Evolutionary conservation across 2,888 invertebrate genomes (phyloP), one percentile per base, ranked within the genome.

Genomic region (Drosophila barbarae): DNA sequence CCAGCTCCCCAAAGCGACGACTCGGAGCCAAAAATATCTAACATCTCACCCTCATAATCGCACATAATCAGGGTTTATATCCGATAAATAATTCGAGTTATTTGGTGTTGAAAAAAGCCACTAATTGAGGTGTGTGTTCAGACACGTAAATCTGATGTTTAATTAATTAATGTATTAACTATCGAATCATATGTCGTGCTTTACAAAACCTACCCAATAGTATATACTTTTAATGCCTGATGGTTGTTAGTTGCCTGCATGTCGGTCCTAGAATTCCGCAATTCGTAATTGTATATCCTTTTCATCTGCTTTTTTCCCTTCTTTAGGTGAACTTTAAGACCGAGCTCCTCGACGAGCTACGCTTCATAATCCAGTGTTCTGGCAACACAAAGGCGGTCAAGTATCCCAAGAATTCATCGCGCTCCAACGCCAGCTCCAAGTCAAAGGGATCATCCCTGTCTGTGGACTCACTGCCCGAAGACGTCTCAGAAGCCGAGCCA

Each of bases 381-480:
- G 93, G 93, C 28, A 93, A 93, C 51, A 92, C 93, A 0, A 95
- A 95, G 84, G 93, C 93, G 0, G 93, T 94, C 0, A 91, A 92
- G 52, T 92, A 92, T 67, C 88, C 88, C 2, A 87, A 88, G 65
- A 82, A 81, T 10, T 85, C 87, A 15, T 76, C 78, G 0, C 69
- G 69, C 12, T 76, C 85, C 0, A 63, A 47, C 12, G 64, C 70
- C 26, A 76, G 74, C 50, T 69, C 76, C 15, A 77, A 76, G 34
- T 86, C 88, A 3, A 87, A 87, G 51, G 70, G 75, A 8, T 74
- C 86, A 0, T 71, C 74, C 0, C 15, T 72, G 8, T 87, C 88
- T 0, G 77, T 86, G 39, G 87, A 87, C 34, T 88, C 88, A 0
- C 53, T 87, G 21, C 83, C 85, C 4, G 80, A 77, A 26, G 80